phyloP scores from a whole-genome alignment of 1,140 invertebrate species.

The Zaprionus capensis region DNA sequence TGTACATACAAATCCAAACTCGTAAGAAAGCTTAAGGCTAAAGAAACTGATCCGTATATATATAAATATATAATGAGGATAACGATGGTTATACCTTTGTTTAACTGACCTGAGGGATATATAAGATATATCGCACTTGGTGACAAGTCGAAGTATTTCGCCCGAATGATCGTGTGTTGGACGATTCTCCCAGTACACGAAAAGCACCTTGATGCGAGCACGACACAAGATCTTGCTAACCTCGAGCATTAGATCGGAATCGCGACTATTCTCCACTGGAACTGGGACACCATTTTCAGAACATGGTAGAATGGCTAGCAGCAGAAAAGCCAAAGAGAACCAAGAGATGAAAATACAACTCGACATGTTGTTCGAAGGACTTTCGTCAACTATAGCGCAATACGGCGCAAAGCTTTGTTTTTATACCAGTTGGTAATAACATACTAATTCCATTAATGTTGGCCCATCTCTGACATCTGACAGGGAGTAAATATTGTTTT shows the following conservation, averaged over 20 bases:
- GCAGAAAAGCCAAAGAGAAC: constrained; percentile 10
- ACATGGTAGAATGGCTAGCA: background rate
- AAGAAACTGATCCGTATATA: background rate
- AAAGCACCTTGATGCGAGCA: constrained; percentile 60
- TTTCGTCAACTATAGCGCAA: constrained; percentile 18
- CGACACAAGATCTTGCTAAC: constrained; percentile 56
- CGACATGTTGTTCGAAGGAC: constrained; percentile 17
- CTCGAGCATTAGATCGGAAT: constrained; percentile 49
- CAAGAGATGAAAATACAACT: background rate
- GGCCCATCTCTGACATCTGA: constrained; percentile 16
- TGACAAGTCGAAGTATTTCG: constrained; percentile 63
- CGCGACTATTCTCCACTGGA: constrained; percentile 1
- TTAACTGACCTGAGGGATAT: constrained; percentile 60
- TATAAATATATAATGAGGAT: background rate
- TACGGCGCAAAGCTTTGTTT: constrained; percentile 10
- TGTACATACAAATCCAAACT: no score
- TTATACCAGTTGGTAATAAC: constrained; percentile 20
- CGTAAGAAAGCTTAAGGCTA: background rate
- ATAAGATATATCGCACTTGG: constrained; percentile 75
- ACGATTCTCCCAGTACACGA: constrained; percentile 75
- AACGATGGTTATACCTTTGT: background rate
- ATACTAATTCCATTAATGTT: constrained; percentile 45
- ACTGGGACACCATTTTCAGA: constrained; percentile 16
- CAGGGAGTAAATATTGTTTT: constrained; percentile 40
- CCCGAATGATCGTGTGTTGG: constrained; percentile 64